These are phyloP conservation scores for Cebidichthys violaceus DNA, from an alignment of 2,113 vertebrate species.

Conservation along the genomic window DNA sequence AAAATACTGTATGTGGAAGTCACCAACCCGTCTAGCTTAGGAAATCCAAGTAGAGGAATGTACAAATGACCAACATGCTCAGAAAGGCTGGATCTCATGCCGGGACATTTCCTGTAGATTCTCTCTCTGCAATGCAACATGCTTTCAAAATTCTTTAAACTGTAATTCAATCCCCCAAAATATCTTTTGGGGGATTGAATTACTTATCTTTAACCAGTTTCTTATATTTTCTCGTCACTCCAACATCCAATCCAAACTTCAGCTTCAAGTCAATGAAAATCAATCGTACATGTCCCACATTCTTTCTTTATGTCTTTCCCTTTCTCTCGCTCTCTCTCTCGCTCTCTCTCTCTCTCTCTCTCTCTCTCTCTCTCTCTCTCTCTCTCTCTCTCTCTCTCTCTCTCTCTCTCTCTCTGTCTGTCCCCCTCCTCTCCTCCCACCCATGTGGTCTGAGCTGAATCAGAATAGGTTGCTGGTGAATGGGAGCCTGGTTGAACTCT, in stretches of 20 bases:
- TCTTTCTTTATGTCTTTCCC: neutral
- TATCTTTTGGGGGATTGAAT: neutral
- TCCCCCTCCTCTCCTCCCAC: neutral
- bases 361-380: neutral
- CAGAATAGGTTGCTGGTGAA: slow-evolving; percentile 40
- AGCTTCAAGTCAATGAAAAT: neutral
- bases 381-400: too few relatives aligned
- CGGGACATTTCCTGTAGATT: neutral
- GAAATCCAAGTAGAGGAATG: slow-evolving; percentile 24
- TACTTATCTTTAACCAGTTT: neutral
- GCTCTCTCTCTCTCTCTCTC: neutral
- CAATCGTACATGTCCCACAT: neutral
- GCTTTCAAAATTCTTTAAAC: neutral
- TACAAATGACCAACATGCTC: neutral
- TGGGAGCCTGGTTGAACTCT: slow-evolving; percentile 29
- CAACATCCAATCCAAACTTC: neutral
- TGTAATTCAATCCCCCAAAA: too few relatives aligned
- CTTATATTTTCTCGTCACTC: neutral
- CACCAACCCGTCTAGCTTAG: neutral
- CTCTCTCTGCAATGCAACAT: neutral
- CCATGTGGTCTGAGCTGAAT: slow-evolving; percentile 46
- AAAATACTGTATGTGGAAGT: neutral
- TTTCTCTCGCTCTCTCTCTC: neutral
- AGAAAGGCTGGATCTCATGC: neutral
- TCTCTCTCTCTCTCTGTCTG: neutral